Percentiles rank a stretch among this genome's conserved stretches.
phyloP scores from a whole-genome alignment of 2,888 invertebrate species.

The Rhorus exstirpatorius region DNA sequence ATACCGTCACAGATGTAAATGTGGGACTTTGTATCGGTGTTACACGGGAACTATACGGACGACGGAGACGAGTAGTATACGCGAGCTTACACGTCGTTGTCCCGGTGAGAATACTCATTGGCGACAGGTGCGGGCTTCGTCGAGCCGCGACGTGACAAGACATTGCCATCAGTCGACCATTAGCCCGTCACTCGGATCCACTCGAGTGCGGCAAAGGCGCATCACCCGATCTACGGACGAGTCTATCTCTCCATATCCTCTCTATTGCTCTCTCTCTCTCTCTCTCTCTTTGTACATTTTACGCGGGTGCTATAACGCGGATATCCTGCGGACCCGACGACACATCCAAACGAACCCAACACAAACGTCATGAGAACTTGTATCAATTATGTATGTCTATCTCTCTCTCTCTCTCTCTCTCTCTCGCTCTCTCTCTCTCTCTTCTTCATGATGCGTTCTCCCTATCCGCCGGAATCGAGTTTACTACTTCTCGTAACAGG shows the following conservation, averaged over 20 bases:
- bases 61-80: background rate
- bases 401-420: background rate
- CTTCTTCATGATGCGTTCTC: background rate
- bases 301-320: conserved; percentile 70
- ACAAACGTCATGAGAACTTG: conserved; percentile 42
- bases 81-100: conserved; percentile 47
- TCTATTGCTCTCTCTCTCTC: conserved; percentile 36
- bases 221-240: conserved; percentile 61
- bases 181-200: conserved; percentile 78
- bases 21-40: conserved; percentile 65
- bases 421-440: background rate
- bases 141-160: conserved; percentile 85
- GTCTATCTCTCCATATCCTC: conserved; percentile 59
- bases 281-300: conserved; percentile 65
- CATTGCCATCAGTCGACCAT: conserved; percentile 85
- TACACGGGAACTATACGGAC: conserved; percentile 44
- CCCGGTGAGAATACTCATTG: conserved; percentile 76
- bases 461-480: conserved; percentile 46
- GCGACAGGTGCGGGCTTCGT: conserved; percentile 83
- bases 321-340: conserved; percentile 62
- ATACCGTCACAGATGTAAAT: conserved; percentile 66
- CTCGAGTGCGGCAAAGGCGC: conserved; percentile 66
- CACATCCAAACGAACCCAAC: conserved; percentile 52
- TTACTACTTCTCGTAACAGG: conserved; percentile 52
- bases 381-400: conserved; percentile 28